Evolutionary conservation across 2,888 invertebrate species (phyloP).

Genomic region (Hypomecis punctinalis): DNA sequence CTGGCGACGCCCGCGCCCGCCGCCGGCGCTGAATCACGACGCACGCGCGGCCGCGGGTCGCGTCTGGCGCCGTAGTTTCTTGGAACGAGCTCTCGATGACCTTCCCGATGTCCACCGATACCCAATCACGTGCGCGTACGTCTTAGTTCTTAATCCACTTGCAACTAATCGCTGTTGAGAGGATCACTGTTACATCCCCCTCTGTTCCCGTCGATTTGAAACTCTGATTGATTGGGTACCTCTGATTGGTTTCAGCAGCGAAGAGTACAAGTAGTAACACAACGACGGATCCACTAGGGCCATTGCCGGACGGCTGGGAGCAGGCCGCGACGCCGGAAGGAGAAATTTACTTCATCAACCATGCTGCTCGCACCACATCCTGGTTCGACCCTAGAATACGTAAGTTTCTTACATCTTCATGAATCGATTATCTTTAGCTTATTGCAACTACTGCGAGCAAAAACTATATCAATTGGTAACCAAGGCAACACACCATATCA

Average conservation of each 20-base stretch:
- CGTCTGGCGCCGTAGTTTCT: constrained; percentile 73
- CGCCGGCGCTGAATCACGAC: constrained; percentile 35
- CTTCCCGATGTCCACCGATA: constrained; percentile 71
- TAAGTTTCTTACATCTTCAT: constrained; percentile 83
- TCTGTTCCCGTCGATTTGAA: constrained; percentile 45
- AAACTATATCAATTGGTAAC: background rate
- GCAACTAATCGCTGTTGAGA: constrained; percentile 82
- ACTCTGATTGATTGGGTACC: constrained; percentile 51
- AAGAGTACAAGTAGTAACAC: constrained; percentile 83
- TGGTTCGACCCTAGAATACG: constrained; percentile 99
- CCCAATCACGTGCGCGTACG: constrained; percentile 68
- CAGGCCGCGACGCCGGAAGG: constrained; percentile 94
- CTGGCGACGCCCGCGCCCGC: constrained; percentile 40
- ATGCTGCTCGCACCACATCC: constrained; percentile 96
- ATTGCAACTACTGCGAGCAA: background rate
- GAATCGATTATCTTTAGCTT: background rate
- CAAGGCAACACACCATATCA: too few relatives aligned
- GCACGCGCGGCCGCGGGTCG: constrained; percentile 52
- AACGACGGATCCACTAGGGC: constrained; percentile 87
- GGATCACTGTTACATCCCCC: constrained; percentile 63
- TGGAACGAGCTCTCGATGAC: constrained; percentile 71
- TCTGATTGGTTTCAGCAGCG: constrained; percentile 82
- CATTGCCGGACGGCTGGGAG: constrained; percentile 95
- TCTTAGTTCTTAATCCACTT: constrained; percentile 67
- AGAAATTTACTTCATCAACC: constrained; percentile 96